These are phyloP conservation scores for Xiphorhynchus elegans DNA, from an alignment of 2,113 vertebrate genomes.

Conservation along the genomic window DNA sequence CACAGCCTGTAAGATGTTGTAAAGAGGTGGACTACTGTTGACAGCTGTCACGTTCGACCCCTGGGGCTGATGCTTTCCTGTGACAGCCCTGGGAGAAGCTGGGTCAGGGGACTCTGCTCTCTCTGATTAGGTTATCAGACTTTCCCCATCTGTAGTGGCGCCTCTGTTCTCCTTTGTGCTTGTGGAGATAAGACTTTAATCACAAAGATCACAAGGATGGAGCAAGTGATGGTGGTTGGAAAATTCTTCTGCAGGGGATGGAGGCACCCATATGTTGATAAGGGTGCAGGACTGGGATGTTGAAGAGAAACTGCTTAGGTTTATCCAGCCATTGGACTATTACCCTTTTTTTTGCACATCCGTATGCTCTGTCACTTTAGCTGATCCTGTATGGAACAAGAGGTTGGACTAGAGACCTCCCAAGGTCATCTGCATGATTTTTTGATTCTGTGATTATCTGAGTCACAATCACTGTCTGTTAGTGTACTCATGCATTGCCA, in stretches of 20 bases:
- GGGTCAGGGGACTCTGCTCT: background rate
- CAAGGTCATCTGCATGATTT: background rate
- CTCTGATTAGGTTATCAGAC: background rate
- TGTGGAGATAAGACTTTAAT: background rate
- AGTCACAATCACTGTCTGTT: background rate
- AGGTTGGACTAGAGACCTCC: background rate
- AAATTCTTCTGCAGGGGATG: background rate
- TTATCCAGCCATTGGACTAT: background rate
- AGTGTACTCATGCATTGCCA: background rate
- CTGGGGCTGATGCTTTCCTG: background rate
- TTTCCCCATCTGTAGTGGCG: background rate
- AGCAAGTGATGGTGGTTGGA: background rate
- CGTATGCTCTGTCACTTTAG: background rate
- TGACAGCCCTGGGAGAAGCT: background rate
- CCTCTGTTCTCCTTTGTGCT: background rate
- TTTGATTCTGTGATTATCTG: background rate
- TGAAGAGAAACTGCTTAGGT: background rate
- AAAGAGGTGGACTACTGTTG: background rate
- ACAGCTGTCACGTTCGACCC: fast-evolving
- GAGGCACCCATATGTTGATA: background rate
- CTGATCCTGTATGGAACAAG: background rate
- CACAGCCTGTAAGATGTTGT: background rate
- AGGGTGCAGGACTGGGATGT: background rate
- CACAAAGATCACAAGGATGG: background rate
- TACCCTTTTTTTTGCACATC: background rate